Evolutionary conservation across 64 coral and sea anemone species (phyloP).

Genomic region (Pachyseris speciosa): DNA sequence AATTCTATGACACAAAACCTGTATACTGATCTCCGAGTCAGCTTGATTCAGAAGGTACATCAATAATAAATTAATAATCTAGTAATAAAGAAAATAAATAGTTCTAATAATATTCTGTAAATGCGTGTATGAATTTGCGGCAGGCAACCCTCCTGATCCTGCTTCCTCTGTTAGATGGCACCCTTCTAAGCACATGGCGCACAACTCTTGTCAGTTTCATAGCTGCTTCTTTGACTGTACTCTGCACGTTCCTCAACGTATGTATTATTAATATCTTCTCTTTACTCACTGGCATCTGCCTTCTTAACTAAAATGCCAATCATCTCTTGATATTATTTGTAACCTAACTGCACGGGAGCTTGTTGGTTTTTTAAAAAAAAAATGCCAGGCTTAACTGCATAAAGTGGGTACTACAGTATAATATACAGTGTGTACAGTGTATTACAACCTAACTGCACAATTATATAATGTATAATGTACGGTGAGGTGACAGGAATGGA

Average conservation of each 20-base stretch:
- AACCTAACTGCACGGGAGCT: no score
- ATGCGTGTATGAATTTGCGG: background rate
- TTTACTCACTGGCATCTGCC: background rate
- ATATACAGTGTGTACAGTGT: no score
- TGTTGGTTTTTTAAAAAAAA: no score
- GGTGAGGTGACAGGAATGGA: no score
- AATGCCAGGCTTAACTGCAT: no score
- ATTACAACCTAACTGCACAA: no score
- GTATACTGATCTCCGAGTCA: no score
- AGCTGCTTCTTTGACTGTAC: constrained; percentile 80
- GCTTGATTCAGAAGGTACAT: background rate
- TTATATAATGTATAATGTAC: no score
- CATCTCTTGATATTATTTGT: background rate
- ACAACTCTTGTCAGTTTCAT: constrained; percentile 67
- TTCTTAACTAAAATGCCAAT: background rate
- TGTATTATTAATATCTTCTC: constrained; percentile 23
- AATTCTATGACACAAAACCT: no score
- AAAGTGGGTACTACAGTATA: no score
- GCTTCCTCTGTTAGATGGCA: constrained; percentile 18
- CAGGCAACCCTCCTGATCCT: constrained; percentile 23
- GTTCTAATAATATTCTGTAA: background rate
- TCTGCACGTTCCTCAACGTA: constrained; percentile 39
- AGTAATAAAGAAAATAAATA: no score
- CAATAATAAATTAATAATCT: background rate
- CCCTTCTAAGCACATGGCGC: constrained; percentile 4